phyloP scores from a whole-genome alignment of 2,797 vertebrate species.

The Phoeniculus purpureus region DNA sequence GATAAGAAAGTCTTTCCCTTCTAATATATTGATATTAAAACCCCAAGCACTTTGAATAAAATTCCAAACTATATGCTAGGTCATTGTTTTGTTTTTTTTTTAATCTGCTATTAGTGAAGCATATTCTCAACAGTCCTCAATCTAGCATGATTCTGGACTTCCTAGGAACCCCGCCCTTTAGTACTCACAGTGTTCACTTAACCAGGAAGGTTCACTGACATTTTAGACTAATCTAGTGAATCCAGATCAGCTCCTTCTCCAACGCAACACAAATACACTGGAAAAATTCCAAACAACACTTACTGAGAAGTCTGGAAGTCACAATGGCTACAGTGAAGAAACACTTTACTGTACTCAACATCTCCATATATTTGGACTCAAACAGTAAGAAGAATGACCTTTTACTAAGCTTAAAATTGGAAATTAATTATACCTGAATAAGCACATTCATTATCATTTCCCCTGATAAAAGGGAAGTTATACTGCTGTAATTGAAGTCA shows the following conservation, averaged over 20 bases:
- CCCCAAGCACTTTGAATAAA: neutral
- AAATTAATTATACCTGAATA: constrained; percentile 55
- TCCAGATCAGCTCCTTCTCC: neutral
- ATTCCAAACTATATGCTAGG: neutral
- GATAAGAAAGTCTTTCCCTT: neutral
- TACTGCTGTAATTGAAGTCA: constrained; percentile 50
- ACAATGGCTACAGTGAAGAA: neutral
- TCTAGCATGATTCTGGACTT: neutral
- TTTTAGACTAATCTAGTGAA: neutral
- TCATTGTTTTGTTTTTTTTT: neutral
- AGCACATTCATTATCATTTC: constrained; percentile 58
- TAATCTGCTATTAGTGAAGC: neutral
- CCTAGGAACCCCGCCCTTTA: neutral
- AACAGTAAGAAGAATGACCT: neutral
- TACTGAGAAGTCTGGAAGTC: neutral
- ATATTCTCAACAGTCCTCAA: neutral
- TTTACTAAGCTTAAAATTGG: constrained; percentile 19
- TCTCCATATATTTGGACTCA: neutral
- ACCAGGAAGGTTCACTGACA: neutral
- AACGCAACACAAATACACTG: neutral
- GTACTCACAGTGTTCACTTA: neutral
- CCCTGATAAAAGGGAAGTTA: constrained; percentile 60
- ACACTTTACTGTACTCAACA: neutral
- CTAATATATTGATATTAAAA: neutral
- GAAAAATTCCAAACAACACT: neutral